A percentile compares a stretch with the other conserved stretches of the same genome.
Conservation (phyloP, 2,888 invertebrate genomes). For the Orthosia gracilis region DNA sequence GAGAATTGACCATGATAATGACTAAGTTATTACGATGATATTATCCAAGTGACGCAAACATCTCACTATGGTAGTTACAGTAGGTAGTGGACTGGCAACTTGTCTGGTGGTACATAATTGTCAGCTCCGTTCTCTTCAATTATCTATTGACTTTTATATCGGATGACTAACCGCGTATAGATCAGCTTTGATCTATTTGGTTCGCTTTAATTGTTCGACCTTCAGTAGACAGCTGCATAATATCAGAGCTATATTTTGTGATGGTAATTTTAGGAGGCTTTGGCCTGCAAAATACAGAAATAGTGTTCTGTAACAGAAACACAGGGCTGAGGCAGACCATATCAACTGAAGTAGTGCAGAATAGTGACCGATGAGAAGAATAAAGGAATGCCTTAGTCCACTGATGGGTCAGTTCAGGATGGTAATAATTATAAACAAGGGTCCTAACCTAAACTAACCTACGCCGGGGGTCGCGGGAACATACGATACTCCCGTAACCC, state of each 20-base stretch:
- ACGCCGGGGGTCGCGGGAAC: too few relatives aligned
- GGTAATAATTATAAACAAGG: too few relatives aligned
- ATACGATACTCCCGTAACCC: too few relatives aligned
- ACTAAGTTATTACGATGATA: slow-evolving; percentile 9
- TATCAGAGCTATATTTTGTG: background rate
- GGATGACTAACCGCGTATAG: slow-evolving; percentile 41
- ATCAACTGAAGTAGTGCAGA: background rate
- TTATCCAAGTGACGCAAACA: slow-evolving; percentile 25
- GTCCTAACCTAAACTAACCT: too few relatives aligned
- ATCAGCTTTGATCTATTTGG: background rate
- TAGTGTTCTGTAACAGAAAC: background rate
- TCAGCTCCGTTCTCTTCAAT: slow-evolving; percentile 45
- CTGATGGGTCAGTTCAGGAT: too few relatives aligned
- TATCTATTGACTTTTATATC: slow-evolving; percentile 31
- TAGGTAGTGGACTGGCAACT: slow-evolving; percentile 17
- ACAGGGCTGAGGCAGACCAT: too few relatives aligned
- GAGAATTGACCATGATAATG: slow-evolving; percentile 4
- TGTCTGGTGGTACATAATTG: slow-evolving; percentile 27
- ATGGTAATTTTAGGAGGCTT: background rate
- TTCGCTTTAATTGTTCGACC: background rate
- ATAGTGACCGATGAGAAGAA: too few relatives aligned
- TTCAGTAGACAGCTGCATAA: background rate
- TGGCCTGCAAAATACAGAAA: too few relatives aligned
- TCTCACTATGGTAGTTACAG: slow-evolving; percentile 38
- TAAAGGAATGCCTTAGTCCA: too few relatives aligned